Evolutionary conservation across 2,888 invertebrate species (phyloP).

Genomic region (Mesopsocus fuscifrons): DNA sequence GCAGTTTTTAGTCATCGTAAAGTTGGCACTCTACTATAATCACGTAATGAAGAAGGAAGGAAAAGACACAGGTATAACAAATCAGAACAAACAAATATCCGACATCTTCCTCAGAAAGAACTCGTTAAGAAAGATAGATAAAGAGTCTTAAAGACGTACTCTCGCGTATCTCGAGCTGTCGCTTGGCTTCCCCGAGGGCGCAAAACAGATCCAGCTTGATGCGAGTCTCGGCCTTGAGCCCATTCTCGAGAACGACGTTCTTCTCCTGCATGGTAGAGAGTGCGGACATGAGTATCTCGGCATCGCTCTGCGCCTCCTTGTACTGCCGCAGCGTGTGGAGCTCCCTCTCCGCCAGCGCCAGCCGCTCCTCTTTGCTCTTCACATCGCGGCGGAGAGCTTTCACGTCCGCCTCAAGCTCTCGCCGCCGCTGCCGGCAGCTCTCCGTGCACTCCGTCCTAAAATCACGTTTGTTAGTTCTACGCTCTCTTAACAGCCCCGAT

Average conservation of each 20-base stretch:
- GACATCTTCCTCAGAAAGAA: too few relatives aligned
- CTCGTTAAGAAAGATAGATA: too few relatives aligned
- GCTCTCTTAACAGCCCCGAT: too few relatives aligned
- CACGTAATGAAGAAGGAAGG: too few relatives aligned
- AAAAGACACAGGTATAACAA: too few relatives aligned
- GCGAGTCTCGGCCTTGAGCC: conserved; percentile 88
- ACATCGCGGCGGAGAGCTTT: conserved; percentile 42
- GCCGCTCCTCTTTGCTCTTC: conserved; percentile 43
- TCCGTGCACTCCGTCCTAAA: conserved; percentile 42
- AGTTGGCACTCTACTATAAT: too few relatives aligned
- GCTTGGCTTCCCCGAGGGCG: conserved; percentile 86
- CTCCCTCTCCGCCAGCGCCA: conserved; percentile 35
- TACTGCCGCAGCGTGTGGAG: conserved; percentile 32
- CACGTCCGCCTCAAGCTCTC: conserved; percentile 43
- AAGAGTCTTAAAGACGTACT: too few relatives aligned
- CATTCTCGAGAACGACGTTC: conserved; percentile 78
- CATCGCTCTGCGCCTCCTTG: conserved; percentile 41
- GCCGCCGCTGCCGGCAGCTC: conserved; percentile 37
- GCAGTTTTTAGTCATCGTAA: too few relatives aligned
- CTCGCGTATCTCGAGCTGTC: conserved; percentile 71
- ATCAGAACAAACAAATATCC: too few relatives aligned
- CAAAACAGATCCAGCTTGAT: conserved; percentile 96
- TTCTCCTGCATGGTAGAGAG: conserved; percentile 74
- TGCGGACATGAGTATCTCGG: conserved; percentile 61
- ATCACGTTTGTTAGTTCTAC: too few relatives aligned